These are phyloP conservation scores for Norana najaformis DNA, from an alignment of 2,888 invertebrate species.

Conservation along the genomic window DNA sequence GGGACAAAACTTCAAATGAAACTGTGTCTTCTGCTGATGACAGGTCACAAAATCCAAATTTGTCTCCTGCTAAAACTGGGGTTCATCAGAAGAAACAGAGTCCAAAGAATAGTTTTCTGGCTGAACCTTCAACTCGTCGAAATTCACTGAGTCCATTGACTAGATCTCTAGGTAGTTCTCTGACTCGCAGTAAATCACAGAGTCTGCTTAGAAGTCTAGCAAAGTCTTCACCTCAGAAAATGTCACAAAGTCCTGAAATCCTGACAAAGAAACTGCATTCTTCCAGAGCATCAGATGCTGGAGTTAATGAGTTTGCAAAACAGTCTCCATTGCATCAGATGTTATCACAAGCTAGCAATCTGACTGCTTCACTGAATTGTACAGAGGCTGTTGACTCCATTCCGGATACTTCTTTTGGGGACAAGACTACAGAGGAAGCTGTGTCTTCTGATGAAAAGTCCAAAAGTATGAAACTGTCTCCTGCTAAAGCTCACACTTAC, in stretches of 20 bases:
- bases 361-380: not conserved
- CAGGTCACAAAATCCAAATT: not conserved
- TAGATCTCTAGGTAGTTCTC: not conserved
- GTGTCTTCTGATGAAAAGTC: not conserved
- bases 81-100: not conserved
- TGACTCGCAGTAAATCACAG: not conserved
- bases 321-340: not conserved
- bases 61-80: not conserved
- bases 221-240: not conserved
- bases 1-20: not conserved
- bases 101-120: not conserved
- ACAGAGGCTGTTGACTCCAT: not conserved
- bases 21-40: not conserved
- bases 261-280: not conserved
- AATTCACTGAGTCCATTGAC: not conserved
- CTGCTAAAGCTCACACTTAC: not conserved
- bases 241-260: not conserved
- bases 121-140: slow-evolving; percentile 8
- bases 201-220: not conserved
- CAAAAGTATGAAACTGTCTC: not conserved
- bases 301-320: not conserved
- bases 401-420: not conserved
- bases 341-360: no score
- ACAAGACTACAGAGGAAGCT: not conserved
- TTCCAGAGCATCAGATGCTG: not conserved